Evolutionary conservation across 2,797 vertebrate genomes (phyloP).

Genomic region (Saxicola maurus): DNA sequence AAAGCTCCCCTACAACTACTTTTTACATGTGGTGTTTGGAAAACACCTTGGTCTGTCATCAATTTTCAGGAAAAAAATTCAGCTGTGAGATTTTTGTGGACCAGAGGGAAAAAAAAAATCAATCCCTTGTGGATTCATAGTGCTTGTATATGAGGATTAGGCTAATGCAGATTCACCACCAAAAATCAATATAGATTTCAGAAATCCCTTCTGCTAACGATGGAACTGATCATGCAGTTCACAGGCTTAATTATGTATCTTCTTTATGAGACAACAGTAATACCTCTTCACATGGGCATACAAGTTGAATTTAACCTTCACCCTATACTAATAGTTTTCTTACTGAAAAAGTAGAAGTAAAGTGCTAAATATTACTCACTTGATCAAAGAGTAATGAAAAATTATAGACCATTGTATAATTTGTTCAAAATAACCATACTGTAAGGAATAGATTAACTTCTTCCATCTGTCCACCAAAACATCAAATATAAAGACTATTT

Average conservation of each 20-base stretch:
- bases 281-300: not conserved
- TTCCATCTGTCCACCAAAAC: not conserved
- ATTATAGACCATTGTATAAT: not conserved
- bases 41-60: not conserved
- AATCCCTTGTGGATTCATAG: not conserved
- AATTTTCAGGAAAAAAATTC: not conserved
- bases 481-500: not conserved
- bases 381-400: slow-evolving; percentile 9
- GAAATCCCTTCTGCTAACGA: slow-evolving; percentile 25
- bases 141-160: slow-evolving; percentile 35
- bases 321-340: not conserved
- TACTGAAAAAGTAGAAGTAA: not conserved
- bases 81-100: slow-evolving; percentile 16
- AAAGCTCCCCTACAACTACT: not conserved
- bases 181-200: slow-evolving; percentile 36
- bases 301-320: slow-evolving; percentile 37
- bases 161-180: slow-evolving; percentile 41
- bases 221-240: slow-evolving; percentile 23
- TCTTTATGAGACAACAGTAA: slow-evolving; percentile 28
- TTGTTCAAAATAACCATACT: not conserved
- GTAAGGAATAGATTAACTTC: not conserved
- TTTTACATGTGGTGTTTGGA: not conserved
- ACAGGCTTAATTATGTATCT: slow-evolving; percentile 42
- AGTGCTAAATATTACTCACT: not conserved
- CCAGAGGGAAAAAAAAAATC: not conserved